Conservation (phyloP, 2,888 invertebrate species). For the Tipula helvola region DNA sequence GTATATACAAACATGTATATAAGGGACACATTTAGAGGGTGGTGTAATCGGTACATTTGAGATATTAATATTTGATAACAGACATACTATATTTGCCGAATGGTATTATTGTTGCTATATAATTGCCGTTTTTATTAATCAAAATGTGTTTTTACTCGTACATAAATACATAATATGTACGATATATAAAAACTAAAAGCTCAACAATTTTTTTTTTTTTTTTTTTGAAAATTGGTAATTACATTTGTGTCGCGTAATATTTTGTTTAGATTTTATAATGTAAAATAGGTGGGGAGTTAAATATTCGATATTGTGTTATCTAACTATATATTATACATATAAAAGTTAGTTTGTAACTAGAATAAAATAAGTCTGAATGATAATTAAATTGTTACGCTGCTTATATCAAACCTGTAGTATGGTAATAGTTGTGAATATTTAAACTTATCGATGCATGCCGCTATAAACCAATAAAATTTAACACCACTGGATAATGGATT, state of each 20-base stretch:
- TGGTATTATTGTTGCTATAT: neutral
- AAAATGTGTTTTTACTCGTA: neutral
- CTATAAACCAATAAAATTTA: neutral
- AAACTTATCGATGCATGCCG: neutral
- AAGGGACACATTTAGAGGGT: neutral
- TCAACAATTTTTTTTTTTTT: neutral
- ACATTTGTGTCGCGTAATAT: neutral
- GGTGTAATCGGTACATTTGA: neutral
- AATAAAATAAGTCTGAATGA: neutral
- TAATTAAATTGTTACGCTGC: neutral
- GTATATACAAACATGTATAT: neutral
- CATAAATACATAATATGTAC: neutral
- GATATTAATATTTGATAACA: constrained; percentile 4
- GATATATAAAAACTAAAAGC: neutral
- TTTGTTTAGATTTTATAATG: neutral
- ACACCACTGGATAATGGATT: neutral
- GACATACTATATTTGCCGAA: neutral
- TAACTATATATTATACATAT: neutral
- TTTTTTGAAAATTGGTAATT: neutral
- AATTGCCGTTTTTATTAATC: neutral
- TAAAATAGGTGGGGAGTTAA: neutral
- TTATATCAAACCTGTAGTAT: neutral
- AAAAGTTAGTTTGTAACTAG: neutral
- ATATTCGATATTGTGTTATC: neutral
- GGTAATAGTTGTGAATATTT: neutral